Conservation (phyloP, 2,113 vertebrate genomes). For the Perca fluviatilis region DNA sequence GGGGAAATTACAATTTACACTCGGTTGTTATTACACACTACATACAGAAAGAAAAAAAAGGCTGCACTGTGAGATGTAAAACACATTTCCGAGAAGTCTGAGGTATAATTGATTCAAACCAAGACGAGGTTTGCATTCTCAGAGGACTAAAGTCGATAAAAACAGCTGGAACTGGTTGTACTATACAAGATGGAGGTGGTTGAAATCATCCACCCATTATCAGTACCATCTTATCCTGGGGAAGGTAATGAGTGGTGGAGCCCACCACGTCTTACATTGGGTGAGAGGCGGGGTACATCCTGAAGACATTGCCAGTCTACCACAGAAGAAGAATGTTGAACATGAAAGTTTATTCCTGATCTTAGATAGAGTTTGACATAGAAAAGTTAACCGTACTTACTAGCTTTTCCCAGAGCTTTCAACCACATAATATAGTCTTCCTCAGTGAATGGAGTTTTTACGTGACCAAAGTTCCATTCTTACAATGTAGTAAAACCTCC, state of each 20-base stretch:
- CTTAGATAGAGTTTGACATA: too few relatives aligned
- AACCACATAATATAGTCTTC: too few relatives aligned
- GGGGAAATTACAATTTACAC: too few relatives aligned
- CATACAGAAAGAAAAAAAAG: not conserved
- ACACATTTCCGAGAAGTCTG: not conserved
- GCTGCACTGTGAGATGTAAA: not conserved
- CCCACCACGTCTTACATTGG: not conserved
- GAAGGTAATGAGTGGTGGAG: too few relatives aligned
- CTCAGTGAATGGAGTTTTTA: too few relatives aligned
- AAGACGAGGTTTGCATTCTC: not conserved
- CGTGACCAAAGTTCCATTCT: too few relatives aligned
- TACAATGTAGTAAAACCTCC: too few relatives aligned
- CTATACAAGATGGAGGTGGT: not conserved
- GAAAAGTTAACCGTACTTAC: too few relatives aligned
- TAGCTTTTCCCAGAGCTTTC: too few relatives aligned
- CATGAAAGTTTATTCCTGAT: too few relatives aligned
- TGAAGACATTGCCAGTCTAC: not conserved
- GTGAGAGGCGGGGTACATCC: not conserved
- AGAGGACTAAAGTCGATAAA: not conserved
- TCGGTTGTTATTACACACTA: too few relatives aligned
- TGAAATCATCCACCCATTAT: conserved; percentile 3
- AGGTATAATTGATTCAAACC: not conserved
- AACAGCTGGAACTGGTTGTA: not conserved
- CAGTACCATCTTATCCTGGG: not conserved
- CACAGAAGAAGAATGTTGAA: not conserved